Evolutionary conservation across 2,797 vertebrate genomes (phyloP).

Genomic region (Triplophysa yarkandensis): DNA sequence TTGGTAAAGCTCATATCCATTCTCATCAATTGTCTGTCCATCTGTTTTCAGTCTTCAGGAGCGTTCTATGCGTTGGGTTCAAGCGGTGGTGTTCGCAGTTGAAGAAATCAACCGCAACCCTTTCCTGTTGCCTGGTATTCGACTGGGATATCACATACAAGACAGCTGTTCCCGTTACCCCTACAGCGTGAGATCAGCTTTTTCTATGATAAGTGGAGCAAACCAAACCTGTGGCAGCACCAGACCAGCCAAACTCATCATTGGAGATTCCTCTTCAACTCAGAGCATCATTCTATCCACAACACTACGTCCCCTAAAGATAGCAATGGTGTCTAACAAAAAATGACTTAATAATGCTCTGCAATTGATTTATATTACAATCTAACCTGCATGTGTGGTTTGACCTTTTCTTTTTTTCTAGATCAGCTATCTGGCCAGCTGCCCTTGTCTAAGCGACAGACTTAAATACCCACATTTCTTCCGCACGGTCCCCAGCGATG

Average conservation of each 20-base stretch:
- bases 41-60: slow-evolving; percentile 72
- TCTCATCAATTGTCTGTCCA: slow-evolving; percentile 9
- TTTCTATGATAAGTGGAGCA: slow-evolving; percentile 53
- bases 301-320: slow-evolving; percentile 65
- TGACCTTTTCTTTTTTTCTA: slow-evolving; percentile 45
- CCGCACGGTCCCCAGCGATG: slow-evolving; percentile 65
- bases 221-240: slow-evolving; percentile 33
- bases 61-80: slow-evolving; percentile 67
- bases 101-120: slow-evolving; percentile 62
- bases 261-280: slow-evolving; percentile 71
- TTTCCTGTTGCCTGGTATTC: slow-evolving; percentile 53
- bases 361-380: background rate
- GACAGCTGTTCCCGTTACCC: slow-evolving; percentile 52
- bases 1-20: background rate
- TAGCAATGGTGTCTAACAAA: slow-evolving; percentile 70
- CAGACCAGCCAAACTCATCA: slow-evolving; percentile 68
- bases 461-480: slow-evolving; percentile 65
- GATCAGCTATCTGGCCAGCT: slow-evolving; percentile 75
- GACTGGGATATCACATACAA: slow-evolving; percentile 56
- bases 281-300: slow-evolving; percentile 68
- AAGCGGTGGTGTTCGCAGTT: slow-evolving; percentile 74
- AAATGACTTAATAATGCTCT: background rate
- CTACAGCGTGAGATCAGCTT: slow-evolving; percentile 44
- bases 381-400: background rate
- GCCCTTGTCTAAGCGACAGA: slow-evolving; percentile 63